Base-by-base conservation (phyloP, 2,797 vertebrate genomes). In the Anolis apletophallus region DNA sequence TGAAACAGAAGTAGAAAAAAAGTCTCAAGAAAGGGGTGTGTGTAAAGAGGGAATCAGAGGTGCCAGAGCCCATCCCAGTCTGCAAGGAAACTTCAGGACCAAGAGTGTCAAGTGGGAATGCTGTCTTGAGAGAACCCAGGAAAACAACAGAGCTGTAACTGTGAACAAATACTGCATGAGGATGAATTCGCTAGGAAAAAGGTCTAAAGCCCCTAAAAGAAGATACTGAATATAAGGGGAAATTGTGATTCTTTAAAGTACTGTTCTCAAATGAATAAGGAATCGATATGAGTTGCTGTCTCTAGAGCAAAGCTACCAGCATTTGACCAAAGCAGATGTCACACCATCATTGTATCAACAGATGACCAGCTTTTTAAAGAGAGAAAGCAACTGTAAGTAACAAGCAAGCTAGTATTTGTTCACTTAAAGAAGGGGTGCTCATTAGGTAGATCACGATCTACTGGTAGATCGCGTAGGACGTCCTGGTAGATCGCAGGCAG, bases 91-190 rank as follows among this genome's bases (percentile, higher is more conserved):
- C 74, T 94, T 89, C 72, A 97, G 89, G 96, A 96, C 92, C 96
- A 94, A 86, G 97, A 97, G 80, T 96, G 97, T 92, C 97, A 97
- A 91, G 97, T 98, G 78, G 98, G 97, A 93, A 98, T 98, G 95
- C 95, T 98, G 5, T 95, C 84, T 89, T 95, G 83, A 91, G 94
- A 0, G 96, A 97, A 92, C 94, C 95, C 67, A 94, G 96, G 71
- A 97, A 97, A 92, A 97, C 96, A 0, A 97, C 96, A 0, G 95
- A 96, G 84, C 12, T n/a, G 26, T n/a, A 68, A 36, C 0, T n/a
- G 16, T n/a, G 2, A 79, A 68, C 46, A 29, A 12, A 77, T 14
- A 50, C 16, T 14, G 19, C 54, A 13, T 29, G n/a, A 74, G 8
- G 13, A 74, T 52, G 19, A 80, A 34, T 46, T 72, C 52, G 40